Evolutionary conservation across 2,797 vertebrate species (phyloP).

Genomic region (Muscicapa comitata): DNA sequence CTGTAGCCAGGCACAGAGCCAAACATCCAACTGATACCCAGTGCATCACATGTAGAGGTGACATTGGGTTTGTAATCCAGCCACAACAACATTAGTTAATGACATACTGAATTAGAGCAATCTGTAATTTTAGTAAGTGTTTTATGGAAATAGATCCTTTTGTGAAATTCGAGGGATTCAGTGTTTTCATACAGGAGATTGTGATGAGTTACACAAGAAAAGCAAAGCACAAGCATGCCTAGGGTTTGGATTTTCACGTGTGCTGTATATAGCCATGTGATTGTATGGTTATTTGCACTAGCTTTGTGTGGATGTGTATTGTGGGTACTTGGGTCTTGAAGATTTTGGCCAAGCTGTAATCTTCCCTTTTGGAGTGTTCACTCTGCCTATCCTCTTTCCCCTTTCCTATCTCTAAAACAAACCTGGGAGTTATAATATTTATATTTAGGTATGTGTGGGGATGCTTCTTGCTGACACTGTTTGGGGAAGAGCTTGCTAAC

Average conservation of each 20-base stretch:
- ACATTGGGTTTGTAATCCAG: slow-evolving; percentile 57
- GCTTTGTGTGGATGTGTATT: background rate
- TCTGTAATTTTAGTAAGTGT: slow-evolving; percentile 67
- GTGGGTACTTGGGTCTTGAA: background rate
- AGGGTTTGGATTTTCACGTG: background rate
- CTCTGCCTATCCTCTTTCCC: too few species aligned
- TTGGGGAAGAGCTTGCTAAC: background rate
- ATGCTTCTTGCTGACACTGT: background rate
- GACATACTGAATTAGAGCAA: slow-evolving; percentile 29
- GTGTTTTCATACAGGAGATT: background rate
- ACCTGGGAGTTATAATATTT: background rate
- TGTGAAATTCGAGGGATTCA: background rate
- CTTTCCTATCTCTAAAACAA: background rate
- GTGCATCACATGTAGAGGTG: slow-evolving; percentile 41
- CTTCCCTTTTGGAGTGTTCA: background rate
- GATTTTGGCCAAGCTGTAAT: background rate
- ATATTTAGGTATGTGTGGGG: background rate
- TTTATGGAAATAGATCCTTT: slow-evolving; percentile 61
- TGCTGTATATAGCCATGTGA: background rate
- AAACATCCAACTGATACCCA: slow-evolving; percentile 32
- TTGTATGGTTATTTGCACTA: background rate
- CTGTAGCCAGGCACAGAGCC: slow-evolving; percentile 63
- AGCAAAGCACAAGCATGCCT: background rate
- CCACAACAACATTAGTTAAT: slow-evolving; percentile 41
- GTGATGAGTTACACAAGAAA: background rate